These are phyloP conservation scores for Sylvia atricapilla DNA, from an alignment of 2,113 vertebrate species.

Conservation along the genomic window DNA sequence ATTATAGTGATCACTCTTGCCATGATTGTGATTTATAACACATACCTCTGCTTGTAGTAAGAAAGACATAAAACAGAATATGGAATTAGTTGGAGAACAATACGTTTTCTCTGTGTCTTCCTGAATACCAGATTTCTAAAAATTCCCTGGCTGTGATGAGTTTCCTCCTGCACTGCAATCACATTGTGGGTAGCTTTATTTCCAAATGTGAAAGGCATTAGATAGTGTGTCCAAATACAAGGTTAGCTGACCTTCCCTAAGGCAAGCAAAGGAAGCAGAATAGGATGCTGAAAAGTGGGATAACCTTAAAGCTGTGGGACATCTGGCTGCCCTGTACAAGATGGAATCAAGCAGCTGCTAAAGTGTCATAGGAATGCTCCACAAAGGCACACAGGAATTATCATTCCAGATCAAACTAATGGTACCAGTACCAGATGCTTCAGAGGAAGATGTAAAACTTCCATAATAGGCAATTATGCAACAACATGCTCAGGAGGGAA, in stretches of 20 bases:
- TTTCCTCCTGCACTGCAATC: neutral
- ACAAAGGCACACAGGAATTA: slow-evolving; percentile 1
- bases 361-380: slow-evolving; percentile 36
- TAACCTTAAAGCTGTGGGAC: slow-evolving; percentile 19
- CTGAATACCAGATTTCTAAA: neutral
- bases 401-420: slow-evolving; percentile 34
- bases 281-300: slow-evolving; percentile 5
- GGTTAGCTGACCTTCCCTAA: neutral
- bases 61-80: slow-evolving; percentile 15
- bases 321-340: slow-evolving; percentile 40
- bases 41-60: neutral
- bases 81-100: neutral
- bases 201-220: neutral
- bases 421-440: slow-evolving; percentile 56
- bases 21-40: slow-evolving; percentile 1
- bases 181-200: neutral
- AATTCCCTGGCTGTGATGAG: neutral
- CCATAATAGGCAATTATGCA: slow-evolving; percentile 48
- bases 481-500: neutral
- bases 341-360: slow-evolving; percentile 46
- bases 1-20: neutral
- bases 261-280: neutral
- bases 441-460: slow-evolving; percentile 46
- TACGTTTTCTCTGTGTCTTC: neutral
- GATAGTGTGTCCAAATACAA: neutral